phyloP scores from a whole-genome alignment of 92 coral and sea anemone genomes.

The Epizoanthus rinbou region DNA sequence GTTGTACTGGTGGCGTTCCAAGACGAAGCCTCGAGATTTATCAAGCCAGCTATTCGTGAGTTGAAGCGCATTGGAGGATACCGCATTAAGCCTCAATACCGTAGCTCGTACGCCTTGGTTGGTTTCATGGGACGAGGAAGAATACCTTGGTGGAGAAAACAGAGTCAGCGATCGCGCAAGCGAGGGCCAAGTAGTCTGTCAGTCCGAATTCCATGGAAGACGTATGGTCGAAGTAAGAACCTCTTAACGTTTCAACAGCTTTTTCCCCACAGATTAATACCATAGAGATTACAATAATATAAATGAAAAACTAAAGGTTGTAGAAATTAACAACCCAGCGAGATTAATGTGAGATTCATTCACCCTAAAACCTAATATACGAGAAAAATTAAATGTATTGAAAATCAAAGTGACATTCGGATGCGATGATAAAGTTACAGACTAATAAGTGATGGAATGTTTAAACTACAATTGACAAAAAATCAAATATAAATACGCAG shows the following conservation, averaged over 20 bases:
- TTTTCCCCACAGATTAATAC: neutral
- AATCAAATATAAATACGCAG: too few relatives aligned
- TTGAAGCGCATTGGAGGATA: slow-evolving; percentile 29
- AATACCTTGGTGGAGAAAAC: slow-evolving; percentile 43
- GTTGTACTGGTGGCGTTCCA: slow-evolving; percentile 34
- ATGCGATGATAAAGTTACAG: too few relatives aligned
- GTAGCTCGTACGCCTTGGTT: slow-evolving; percentile 32
- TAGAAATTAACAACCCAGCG: too few relatives aligned
- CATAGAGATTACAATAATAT: too few relatives aligned
- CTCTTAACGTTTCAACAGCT: neutral
- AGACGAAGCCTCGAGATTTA: slow-evolving; percentile 31
- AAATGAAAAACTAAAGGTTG: too few relatives aligned
- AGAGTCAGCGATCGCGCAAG: neutral
- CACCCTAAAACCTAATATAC: too few relatives aligned
- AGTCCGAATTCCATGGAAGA: slow-evolving; percentile 31
- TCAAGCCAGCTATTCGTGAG: slow-evolving; percentile 18
- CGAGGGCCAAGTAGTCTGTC: slow-evolving; percentile 42
- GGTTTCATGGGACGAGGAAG: slow-evolving; percentile 16
- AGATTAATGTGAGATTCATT: too few relatives aligned
- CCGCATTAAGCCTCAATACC: neutral
- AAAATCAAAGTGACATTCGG: too few relatives aligned
- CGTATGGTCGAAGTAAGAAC: slow-evolving; percentile 24
- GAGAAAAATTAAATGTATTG: too few relatives aligned
- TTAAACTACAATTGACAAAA: too few relatives aligned
- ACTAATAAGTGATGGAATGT: too few relatives aligned